These are phyloP conservation scores for Polypedilum pembai DNA, from an alignment of 1,140 invertebrate species.

Conservation along the genomic window DNA sequence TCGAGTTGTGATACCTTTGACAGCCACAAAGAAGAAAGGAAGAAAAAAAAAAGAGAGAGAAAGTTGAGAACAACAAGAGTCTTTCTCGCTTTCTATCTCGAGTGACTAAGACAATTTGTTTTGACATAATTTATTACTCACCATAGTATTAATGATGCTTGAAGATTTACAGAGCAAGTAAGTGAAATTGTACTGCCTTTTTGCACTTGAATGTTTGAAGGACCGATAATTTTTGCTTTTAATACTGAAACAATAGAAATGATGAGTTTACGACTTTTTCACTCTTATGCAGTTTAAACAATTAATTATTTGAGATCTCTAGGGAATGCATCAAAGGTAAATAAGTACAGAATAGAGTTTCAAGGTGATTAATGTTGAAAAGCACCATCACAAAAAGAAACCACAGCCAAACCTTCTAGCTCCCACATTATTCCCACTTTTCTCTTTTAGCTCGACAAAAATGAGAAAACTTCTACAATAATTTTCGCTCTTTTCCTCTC, in stretches of 20 bases:
- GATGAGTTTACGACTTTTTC: too few species aligned
- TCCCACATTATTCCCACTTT: too few species aligned
- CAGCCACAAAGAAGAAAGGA: neutral
- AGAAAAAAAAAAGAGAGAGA: neutral
- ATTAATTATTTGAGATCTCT: too few species aligned
- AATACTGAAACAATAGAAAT: neutral
- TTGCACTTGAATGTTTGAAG: neutral
- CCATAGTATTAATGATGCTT: conserved; percentile 27
- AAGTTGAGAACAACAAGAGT: neutral
- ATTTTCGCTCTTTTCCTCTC: too few species aligned
- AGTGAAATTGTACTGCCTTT: conserved; percentile 20
- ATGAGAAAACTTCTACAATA: too few species aligned
- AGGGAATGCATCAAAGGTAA: too few species aligned
- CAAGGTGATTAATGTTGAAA: too few species aligned
- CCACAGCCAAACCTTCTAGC: too few species aligned
- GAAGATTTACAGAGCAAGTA: conserved; percentile 10
- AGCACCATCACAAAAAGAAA: too few species aligned
- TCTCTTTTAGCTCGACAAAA: too few species aligned
- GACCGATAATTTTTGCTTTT: conserved; percentile 9
- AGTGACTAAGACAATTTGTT: conserved; percentile 25
- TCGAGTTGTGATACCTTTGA: conserved; percentile 24
- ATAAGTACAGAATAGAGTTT: too few species aligned
- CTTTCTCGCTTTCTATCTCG: neutral
- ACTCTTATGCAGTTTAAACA: too few species aligned
- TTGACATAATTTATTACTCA: conserved; percentile 23